phyloP scores from a whole-genome alignment of 92 coral and sea anemone genomes.

The Paragorgia papillata region DNA sequence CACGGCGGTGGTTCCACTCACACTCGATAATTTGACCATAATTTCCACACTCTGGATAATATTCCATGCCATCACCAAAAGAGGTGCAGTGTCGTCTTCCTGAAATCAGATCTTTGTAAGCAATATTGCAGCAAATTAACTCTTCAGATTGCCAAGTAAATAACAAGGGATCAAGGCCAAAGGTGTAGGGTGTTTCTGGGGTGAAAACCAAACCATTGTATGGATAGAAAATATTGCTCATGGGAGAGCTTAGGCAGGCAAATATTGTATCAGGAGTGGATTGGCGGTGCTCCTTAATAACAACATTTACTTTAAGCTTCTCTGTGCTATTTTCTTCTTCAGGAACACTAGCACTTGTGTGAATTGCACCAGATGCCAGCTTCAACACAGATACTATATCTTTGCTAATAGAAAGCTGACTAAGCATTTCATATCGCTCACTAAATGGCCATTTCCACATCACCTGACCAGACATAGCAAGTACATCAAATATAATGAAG shows the following conservation, averaged over 20 bases:
- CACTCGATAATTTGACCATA: background rate
- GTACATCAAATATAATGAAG: slow-evolving; percentile 21
- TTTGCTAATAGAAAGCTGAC: slow-evolving; percentile 2
- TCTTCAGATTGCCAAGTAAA: slow-evolving; percentile 30
- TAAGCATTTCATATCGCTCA: background rate
- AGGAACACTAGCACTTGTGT: background rate
- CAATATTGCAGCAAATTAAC: slow-evolving; percentile 9
- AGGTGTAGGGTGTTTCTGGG: slow-evolving; percentile 8
- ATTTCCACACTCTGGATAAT: background rate
- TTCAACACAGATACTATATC: slow-evolving; percentile 11
- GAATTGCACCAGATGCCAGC: background rate
- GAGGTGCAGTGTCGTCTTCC: slow-evolving; percentile 5
- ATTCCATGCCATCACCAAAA: background rate
- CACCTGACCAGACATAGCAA: slow-evolving; percentile 13
- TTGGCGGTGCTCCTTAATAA: slow-evolving; percentile 6
- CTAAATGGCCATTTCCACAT: slow-evolving; percentile 33
- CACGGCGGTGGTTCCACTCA: background rate
- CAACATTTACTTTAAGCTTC: background rate
- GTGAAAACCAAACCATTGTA: slow-evolving; percentile 36
- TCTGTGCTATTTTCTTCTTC: background rate
- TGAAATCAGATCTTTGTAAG: background rate
- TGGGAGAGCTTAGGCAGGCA: background rate
- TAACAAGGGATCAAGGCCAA: slow-evolving; percentile 33
- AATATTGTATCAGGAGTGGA: slow-evolving; percentile 1
- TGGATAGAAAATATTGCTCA: background rate